Conservation (phyloP, 2,888 invertebrate genomes). For the Polyploca ridens region DNA sequence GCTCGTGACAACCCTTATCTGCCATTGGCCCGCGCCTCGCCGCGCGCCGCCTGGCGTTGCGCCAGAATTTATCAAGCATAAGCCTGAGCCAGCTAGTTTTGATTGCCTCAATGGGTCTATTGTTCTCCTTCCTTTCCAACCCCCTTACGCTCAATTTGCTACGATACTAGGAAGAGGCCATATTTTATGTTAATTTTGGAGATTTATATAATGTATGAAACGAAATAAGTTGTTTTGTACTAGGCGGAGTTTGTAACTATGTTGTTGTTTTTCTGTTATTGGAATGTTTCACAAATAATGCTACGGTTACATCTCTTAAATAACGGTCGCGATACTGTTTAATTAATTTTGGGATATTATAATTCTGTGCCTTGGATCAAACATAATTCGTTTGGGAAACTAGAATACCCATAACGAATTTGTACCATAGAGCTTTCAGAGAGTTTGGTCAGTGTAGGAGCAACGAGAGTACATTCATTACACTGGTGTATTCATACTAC, state of each 20-base stretch:
- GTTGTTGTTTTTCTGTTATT: too few species aligned
- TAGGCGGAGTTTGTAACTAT: not conserved
- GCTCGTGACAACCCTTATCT: slow-evolving; percentile 47
- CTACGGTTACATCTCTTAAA: not conserved
- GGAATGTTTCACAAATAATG: not conserved
- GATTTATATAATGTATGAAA: slow-evolving; percentile 1
- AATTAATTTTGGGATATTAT: not conserved
- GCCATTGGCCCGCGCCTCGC: slow-evolving; percentile 14
- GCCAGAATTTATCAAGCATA: slow-evolving; percentile 58
- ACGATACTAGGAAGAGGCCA: not conserved
- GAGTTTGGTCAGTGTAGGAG: not conserved
- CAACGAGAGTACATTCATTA: too few species aligned
- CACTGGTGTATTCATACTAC: too few species aligned
- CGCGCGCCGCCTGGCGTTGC: slow-evolving; percentile 47
- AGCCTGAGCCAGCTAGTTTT: slow-evolving; percentile 56
- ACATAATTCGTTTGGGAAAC: not conserved
- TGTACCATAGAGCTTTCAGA: not conserved
- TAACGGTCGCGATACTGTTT: not conserved
- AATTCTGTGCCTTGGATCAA: not conserved
- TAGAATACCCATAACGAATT: not conserved
- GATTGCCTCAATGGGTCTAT: slow-evolving; percentile 60
- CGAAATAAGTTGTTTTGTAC: not conserved
- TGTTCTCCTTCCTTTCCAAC: slow-evolving; percentile 39
- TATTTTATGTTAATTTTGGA: slow-evolving; percentile 17
- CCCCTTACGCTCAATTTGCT: slow-evolving; percentile 26